Evolutionary conservation across 2,797 vertebrate species (phyloP), one percentile per base, ranked within the genome.

Genomic region (Telmatherina bonti): DNA sequence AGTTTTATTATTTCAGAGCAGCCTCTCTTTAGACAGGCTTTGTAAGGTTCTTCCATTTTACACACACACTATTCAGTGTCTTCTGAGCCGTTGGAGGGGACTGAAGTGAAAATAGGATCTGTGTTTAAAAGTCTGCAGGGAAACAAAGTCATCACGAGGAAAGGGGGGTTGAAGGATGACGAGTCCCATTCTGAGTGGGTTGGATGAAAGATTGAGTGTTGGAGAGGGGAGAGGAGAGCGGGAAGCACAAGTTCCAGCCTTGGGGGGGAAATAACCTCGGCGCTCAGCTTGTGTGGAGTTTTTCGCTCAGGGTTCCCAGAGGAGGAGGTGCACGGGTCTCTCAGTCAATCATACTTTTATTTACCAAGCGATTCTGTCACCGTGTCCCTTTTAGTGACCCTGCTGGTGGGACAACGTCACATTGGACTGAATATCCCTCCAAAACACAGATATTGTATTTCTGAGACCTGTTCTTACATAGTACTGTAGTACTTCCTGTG

Each of bases 71-170:
- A 70, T 76, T 77, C 59, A 56, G 67, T 31, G 53, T 65, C 60
- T 56, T 9, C 57, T 58, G 81, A 65, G 55, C 62, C 67, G 15
- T 81, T n/a, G 35, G 73, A 45, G 65, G 62, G 70, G 76, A 54
- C 43, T 53, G 75, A 82, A 80, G 85, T 85, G 85, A 89, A 90
- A 89, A 87, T 71, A 74, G 67, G 72, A 81, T 75, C 43, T 2
- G 2, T 8, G 5, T 72, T 83, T 74, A 78, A 86, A 88, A 75
- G 72, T 79, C 75, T 67, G 67, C 64, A 30, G 82, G 69, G 85
- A 81, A 69, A 80, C 66, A 49, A 61, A 67, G 71, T 76, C 67
- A 47, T 81, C 74, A 56, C 54, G 54, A n/a, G 20, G 57, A 83
- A 79, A 67, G 31, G 73, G 82, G 72, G 78, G 80, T 67, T 67